Evolutionary conservation across 2,888 invertebrate genomes (phyloP), one percentile per base, ranked within the genome.

Genomic region (Phyllotreta striolata): DNA sequence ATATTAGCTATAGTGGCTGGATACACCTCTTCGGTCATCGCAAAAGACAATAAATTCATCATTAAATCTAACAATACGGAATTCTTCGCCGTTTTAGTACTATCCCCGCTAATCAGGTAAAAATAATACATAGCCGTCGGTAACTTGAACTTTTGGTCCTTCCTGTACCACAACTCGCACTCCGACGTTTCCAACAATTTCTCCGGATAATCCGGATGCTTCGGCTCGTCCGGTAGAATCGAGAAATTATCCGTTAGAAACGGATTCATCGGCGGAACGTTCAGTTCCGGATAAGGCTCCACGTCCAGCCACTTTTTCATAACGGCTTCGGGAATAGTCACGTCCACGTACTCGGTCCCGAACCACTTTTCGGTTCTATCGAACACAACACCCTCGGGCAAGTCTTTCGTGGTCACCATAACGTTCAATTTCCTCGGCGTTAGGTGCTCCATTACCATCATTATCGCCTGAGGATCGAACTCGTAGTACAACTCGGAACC

Each of bases 291-390:
- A 55, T 86, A 82, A 0, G 87, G 85, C 38, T 83, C 75, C 0
- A 85, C 85, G 6, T 81, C 82, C 8, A 85, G 73, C 92, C 92
- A 93, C 0, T 84, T 79, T 1, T 85, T 72, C 1, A 87, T 77
- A 90, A 90, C 90, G 6, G 85, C 83, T 3, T 78, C 41, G 0
- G 91, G 89, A 69, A 91, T 88, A 39, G 87, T 88, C 83, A 83
- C 81, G 58, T 85, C 85, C 39, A 85, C 85, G 78, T 93, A 96
- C 68, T 89, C 88, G 0, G 93, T 94, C 55, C 90, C 88, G 80
- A 93, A 95, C 95, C 95, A 96, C 63, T 88, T 86, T 79, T 95
- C 95, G 10, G 84, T 83, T 71, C 87, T 82, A 72, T 91, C 86
- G 73, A 89, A 91, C 0, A 79, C 75, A 10, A 82, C 76, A 38